A percentile compares a stretch with the other conserved stretches of the same genome.
These are phyloP conservation scores for Chloroclysta siterata DNA, from an alignment of 2,888 invertebrate genomes.

Conservation along the genomic window DNA sequence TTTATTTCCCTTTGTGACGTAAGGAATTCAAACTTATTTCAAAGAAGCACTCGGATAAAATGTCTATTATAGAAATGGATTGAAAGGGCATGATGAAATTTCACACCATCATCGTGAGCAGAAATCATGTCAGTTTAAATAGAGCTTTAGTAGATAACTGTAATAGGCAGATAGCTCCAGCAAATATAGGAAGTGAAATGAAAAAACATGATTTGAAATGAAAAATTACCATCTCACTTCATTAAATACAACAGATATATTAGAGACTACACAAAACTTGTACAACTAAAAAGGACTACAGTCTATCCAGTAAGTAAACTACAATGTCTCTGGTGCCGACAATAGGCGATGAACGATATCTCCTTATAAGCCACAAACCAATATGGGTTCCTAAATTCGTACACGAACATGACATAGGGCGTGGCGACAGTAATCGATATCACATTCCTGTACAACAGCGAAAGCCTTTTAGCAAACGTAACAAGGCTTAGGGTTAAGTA, in stretches of 20 bases:
- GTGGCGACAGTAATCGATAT: slow-evolving; percentile 40
- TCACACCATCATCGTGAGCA: slow-evolving; percentile 2
- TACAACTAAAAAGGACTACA: slow-evolving; percentile 5
- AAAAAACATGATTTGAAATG: neutral
- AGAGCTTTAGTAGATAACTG: slow-evolving; percentile 8
- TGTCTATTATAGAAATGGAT: neutral
- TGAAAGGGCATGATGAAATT: slow-evolving; percentile 8
- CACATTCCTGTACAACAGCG: slow-evolving; percentile 38
- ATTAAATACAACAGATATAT: neutral
- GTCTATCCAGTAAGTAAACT: slow-evolving; percentile 5
- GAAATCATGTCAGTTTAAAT: slow-evolving; percentile 6
- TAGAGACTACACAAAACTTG: neutral
- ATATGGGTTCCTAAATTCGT: slow-evolving; percentile 37
- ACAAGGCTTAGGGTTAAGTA: slow-evolving; percentile 33
- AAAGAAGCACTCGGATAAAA: no score
- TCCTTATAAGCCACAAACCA: slow-evolving; percentile 37
- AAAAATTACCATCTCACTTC: neutral
- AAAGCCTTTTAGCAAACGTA: slow-evolving; percentile 45
- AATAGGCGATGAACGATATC: slow-evolving; percentile 38
- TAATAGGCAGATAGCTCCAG: neutral
- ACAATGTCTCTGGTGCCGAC: slow-evolving; percentile 17
- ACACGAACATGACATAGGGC: slow-evolving; percentile 38
- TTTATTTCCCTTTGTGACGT: no score
- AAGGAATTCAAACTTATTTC: no score
- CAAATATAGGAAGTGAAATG: neutral